Percentiles rank a stretch among this genome's conserved stretches.
Conservation (phyloP, 2,888 invertebrate species). For the Drosophila formosana region DNA sequence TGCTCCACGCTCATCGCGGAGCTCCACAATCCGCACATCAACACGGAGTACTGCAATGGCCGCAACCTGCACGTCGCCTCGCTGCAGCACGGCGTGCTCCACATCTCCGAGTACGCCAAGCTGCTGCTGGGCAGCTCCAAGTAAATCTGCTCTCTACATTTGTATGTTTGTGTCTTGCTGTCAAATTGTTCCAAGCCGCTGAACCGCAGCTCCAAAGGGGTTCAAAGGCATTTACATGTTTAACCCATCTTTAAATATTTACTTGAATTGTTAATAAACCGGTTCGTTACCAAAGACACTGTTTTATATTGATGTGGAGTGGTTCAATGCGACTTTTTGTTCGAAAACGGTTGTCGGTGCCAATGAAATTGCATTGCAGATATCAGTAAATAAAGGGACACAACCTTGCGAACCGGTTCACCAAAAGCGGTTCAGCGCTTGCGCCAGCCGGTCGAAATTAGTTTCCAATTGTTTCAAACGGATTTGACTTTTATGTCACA, state of each 20-base stretch:
- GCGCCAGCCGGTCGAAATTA: not conserved
- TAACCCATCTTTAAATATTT: no score
- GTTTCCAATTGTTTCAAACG: not conserved
- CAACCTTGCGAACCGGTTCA: not conserved
- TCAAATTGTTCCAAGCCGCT: not conserved
- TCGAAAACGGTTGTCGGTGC: no score
- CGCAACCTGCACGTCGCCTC: conserved; percentile 86
- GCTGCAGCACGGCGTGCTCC: conserved; percentile 78
- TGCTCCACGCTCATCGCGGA: conserved; percentile 87
- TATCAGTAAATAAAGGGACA: no score
- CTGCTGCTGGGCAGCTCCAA: not conserved
- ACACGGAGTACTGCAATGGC: conserved; percentile 85
- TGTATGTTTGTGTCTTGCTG: not conserved
- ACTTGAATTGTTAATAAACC: no score
- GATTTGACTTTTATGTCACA: not conserved
- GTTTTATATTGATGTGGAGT: not conserved
- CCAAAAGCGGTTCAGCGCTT: not conserved
- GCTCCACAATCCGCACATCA: conserved; percentile 87
- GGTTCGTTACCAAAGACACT: no score
- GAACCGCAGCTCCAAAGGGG: not conserved
- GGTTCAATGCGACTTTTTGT: not conserved
- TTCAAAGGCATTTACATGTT: no score
- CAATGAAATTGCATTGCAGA: not conserved
- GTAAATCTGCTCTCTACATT: not conserved
- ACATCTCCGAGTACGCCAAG: conserved; percentile 79